Base-by-base conservation (phyloP, 2,113 vertebrate genomes). In the Pionites leucogaster region DNA sequence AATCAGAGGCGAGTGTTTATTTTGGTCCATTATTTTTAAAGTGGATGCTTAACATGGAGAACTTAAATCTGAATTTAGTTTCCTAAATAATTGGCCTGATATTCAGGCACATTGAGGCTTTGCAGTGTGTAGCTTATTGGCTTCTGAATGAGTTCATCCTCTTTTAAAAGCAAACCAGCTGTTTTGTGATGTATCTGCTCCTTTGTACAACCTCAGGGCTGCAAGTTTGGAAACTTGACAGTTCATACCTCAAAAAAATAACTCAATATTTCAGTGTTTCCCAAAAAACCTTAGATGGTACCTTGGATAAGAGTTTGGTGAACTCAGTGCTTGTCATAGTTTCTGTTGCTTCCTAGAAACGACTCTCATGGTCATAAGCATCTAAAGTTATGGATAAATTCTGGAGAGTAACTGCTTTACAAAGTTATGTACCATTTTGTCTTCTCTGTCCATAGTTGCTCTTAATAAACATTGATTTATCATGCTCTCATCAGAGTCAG, bases 1-100 rank as follows among this genome's bases (percentile, higher is more conserved):
- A n/a, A 78, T 78, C 78, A 65, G 81, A 94, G 52, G 42, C 60
- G 52, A 94, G 94, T 60, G 7, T 93, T 94, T 95, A 75, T 92
- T 96, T n/a, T 82, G 70, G 63, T 75, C 82, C 68, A 89, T 97
- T 94, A 86, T 74, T 94, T 92, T 95, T 94, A 90, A 93, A 96
- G 90, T 94, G 83, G 77, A 82, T 95, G 70, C 74, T 91, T 96
- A 93, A 77, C 53, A 42, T 3, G 4, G 57, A 84, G 88, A 79
- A 89, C 57, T 89, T 72, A 94, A 86, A 95, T 90, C 82, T 1
- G 0, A 86, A 93, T 93, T 94, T 88, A 39, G 77, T 91, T 41
- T 11, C 59, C 72, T 87, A 79, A 93, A 86, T 92, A 88, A 68
- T 67, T 93, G 9, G 52, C 69, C 47, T 92, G 78, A 57, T 68